phyloP scores from a whole-genome alignment of 2,113 vertebrate genomes.

The Ornithorhynchus anatinus region DNA sequence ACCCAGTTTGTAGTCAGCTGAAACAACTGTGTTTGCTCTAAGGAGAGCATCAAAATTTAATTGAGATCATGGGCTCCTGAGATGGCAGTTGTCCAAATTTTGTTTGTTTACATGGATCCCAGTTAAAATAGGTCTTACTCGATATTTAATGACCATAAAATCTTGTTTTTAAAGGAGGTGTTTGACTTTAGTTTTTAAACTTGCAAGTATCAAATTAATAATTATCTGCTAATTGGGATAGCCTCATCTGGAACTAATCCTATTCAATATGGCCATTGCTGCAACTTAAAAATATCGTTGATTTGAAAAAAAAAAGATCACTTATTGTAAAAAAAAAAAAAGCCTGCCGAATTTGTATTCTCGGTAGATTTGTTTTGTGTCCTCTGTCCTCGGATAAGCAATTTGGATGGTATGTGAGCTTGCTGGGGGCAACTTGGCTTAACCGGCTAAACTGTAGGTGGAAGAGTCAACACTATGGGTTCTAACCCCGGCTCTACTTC shows the following conservation, averaged over 20 bases:
- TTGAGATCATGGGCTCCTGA: constrained; percentile 13
- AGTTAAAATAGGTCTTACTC: not conserved
- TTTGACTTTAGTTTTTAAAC: not conserved
- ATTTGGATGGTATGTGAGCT: too few relatives aligned
- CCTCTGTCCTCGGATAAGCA: too few relatives aligned
- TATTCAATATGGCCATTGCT: not conserved
- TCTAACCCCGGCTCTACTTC: too few relatives aligned
- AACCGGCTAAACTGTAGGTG: too few relatives aligned
- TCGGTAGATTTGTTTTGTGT: not conserved
- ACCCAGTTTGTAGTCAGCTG: constrained; percentile 4
- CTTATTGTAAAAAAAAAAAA: not conserved
- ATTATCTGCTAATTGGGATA: not conserved
- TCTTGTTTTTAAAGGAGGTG: not conserved
- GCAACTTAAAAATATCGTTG: not conserved
- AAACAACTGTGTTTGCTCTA: constrained; percentile 30
- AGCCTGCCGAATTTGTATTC: not conserved
- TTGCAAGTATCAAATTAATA: not conserved
- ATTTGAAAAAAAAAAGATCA: not conserved
- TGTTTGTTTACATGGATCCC: constrained; percentile 1
- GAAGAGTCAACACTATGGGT: too few relatives aligned
- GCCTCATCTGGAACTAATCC: not conserved
- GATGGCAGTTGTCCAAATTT: not conserved
- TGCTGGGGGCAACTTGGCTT: too few relatives aligned
- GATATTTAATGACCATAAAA: not conserved
- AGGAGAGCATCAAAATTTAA: constrained; percentile 26